Conservation (phyloP, 1,140 invertebrate genomes). For the Mactra quadrangularis region DNA sequence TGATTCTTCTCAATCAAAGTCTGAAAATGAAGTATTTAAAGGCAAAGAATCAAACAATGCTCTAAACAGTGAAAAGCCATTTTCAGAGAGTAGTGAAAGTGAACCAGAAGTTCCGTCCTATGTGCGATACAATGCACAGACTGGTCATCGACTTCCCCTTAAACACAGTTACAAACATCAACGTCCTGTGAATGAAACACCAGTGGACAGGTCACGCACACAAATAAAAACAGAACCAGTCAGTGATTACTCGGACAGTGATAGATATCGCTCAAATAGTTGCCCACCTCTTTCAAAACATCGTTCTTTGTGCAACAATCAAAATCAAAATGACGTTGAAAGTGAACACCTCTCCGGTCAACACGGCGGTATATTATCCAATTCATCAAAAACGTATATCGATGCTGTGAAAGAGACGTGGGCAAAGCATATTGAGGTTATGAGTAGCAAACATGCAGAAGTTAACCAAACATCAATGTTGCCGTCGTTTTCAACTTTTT, state of each 20-base stretch:
- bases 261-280: conserved; percentile 52
- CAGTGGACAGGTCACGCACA: conserved; percentile 13
- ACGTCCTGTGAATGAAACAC: neutral
- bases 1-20: neutral
- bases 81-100: neutral
- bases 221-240: neutral
- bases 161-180: conserved; percentile 59
- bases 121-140: conserved; percentile 23
- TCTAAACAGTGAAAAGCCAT: neutral
- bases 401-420: conserved; percentile 55
- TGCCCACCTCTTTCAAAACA: conserved; percentile 44
- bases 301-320: neutral
- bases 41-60: neutral
- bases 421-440: conserved; percentile 51
- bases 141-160: conserved; percentile 50
- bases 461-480: conserved; percentile 8
- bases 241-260: neutral
- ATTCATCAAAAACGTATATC: conserved; percentile 15
- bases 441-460: conserved; percentile 33
- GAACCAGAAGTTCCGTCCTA: neutral
- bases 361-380: conserved; percentile 13
- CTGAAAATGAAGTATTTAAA: neutral
- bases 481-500: conserved; percentile 52
- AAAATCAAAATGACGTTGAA: neutral
- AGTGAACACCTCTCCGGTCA: neutral